A percentile compares a stretch with the other conserved stretches of the same genome.
These are phyloP conservation scores for Macaria notata DNA, from an alignment of 2,888 invertebrate species.

Conservation along the genomic window DNA sequence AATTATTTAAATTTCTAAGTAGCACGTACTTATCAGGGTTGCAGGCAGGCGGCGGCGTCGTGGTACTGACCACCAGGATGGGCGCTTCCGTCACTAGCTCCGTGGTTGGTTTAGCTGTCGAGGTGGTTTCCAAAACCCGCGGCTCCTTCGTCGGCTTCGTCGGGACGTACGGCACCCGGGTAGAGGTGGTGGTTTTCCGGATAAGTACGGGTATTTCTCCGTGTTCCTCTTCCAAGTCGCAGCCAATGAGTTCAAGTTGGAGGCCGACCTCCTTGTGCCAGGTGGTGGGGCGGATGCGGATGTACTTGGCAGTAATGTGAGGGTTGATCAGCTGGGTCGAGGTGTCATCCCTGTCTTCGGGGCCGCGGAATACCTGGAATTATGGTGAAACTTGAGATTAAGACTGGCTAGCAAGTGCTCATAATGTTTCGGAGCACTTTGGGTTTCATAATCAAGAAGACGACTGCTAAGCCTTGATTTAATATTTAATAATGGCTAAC, in stretches of 20 bases:
- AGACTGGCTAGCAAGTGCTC: too few species aligned
- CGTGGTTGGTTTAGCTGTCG: neutral
- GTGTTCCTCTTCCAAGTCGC: neutral
- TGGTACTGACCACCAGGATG: slow-evolving; percentile 30
- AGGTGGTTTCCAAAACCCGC: neutral
- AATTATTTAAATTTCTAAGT: too few species aligned
- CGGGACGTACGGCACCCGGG: neutral
- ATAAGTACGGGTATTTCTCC: neutral
- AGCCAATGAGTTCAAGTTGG: slow-evolving; percentile 3
- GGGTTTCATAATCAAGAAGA: too few species aligned
- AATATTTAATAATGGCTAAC: neutral
- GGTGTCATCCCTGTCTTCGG: neutral
- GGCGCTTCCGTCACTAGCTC: slow-evolving; percentile 3
- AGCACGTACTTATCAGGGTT: slow-evolving; percentile 37
- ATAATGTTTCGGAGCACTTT: too few species aligned
- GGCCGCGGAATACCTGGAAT: slow-evolving; percentile 1
- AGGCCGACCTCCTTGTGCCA: slow-evolving; percentile 2
- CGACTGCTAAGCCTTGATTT: too few species aligned
- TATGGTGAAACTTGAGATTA: neutral
- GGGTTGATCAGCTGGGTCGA: neutral
- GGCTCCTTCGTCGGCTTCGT: neutral
- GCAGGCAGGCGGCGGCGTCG: slow-evolving; percentile 34
- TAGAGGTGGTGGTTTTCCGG: neutral
- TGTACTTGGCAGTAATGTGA: slow-evolving; percentile 1
- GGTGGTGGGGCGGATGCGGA: neutral